Conservation (phyloP, 2,113 vertebrate species). For the Grallaria varia region DNA sequence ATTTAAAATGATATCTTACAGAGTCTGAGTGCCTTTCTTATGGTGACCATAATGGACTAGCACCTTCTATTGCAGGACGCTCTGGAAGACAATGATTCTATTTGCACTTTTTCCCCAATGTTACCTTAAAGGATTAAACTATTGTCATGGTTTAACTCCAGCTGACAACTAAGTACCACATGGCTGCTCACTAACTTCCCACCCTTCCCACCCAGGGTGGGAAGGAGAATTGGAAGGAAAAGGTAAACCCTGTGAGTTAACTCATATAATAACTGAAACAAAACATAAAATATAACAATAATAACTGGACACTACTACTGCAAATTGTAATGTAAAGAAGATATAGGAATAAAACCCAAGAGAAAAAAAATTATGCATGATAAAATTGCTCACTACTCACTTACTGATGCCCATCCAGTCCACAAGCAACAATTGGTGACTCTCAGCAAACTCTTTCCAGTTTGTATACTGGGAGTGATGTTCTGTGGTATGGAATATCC, state of each 20-base stretch:
- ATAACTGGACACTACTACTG: not conserved
- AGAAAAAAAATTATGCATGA: not conserved
- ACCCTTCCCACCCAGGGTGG: rapidly evolving
- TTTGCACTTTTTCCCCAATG: not conserved
- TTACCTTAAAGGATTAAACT: not conserved
- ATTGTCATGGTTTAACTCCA: not conserved
- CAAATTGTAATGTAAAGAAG: not conserved
- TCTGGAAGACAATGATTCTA: not conserved
- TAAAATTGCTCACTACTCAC: not conserved
- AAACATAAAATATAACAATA: not conserved
- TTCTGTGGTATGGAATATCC: not conserved
- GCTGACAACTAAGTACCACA: not conserved
- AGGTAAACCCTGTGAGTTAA: not conserved
- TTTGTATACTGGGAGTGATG: not conserved
- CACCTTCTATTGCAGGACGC: rapidly evolving
- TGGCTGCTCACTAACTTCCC: not conserved
- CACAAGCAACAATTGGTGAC: not conserved
- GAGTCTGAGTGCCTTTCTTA: not conserved
- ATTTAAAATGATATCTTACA: not conserved
- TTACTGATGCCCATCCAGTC: not conserved
- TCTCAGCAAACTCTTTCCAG: not conserved
- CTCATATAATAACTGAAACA: not conserved
- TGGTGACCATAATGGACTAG: not conserved
- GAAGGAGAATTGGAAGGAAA: not conserved
- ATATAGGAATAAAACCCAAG: not conserved